Percentiles rank a stretch among this genome's conserved stretches.
Conservation (phyloP, 2,797 vertebrate species). For the Parotocinclus haroldoi region DNA sequence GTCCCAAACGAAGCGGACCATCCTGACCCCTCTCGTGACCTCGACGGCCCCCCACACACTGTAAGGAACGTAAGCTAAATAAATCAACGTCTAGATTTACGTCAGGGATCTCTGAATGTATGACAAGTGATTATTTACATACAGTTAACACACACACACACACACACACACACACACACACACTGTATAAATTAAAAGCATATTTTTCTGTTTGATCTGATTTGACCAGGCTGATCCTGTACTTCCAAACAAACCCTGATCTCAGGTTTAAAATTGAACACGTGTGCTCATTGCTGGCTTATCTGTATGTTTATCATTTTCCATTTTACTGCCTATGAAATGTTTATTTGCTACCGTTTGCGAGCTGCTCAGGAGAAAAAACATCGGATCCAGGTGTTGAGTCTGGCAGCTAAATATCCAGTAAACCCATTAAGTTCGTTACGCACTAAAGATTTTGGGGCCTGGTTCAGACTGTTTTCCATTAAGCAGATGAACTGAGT, state of each 20-base stretch:
- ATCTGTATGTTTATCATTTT: background rate
- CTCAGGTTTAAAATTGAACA: background rate
- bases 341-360: conserved; percentile 11
- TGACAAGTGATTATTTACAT: background rate
- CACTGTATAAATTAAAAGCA: background rate
- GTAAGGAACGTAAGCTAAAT: background rate
- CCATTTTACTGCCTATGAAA: background rate
- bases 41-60: conserved; percentile 10
- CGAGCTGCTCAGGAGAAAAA: no score
- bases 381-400: no score
- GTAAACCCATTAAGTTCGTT: no score
- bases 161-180: no score
- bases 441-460: no score
- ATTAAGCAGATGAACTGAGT: no score
- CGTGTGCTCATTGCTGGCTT: background rate
- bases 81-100: background rate
- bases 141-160: background rate
- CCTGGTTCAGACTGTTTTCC: no score
- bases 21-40: conserved; percentile 25
- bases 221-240: background rate
- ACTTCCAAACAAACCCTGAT: conserved; percentile 3
- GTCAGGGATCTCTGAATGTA: background rate
- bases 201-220: background rate
- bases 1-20: background rate
- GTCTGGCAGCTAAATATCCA: no score